Conservation (phyloP, 2,888 invertebrate species). For the Sesia apiformis region DNA sequence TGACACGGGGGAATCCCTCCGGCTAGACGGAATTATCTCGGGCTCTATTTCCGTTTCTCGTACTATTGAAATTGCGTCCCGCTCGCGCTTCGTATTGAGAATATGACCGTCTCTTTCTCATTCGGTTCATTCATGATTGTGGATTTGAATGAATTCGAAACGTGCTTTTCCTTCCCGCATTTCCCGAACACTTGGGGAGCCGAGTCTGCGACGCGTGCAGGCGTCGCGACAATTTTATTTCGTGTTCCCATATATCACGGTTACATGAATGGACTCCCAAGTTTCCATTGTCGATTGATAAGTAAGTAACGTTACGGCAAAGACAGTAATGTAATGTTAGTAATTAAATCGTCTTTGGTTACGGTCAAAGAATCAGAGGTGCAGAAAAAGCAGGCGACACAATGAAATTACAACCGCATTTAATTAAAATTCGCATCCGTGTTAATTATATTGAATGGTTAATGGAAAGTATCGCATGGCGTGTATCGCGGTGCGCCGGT, state of each 20-base stretch:
- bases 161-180: constrained; percentile 47
- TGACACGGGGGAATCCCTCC: constrained; percentile 74
- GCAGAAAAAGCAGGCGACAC: constrained; percentile 22
- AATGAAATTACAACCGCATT: constrained; percentile 30
- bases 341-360: no score
- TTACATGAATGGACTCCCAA: no score
- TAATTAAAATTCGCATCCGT: constrained; percentile 55
- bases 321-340: no score
- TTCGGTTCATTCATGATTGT: constrained; percentile 68
- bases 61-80: constrained; percentile 67
- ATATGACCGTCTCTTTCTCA: constrained; percentile 56
- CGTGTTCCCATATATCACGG: not conserved
- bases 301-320: no score
- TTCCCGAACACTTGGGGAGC: constrained; percentile 37
- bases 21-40: constrained; percentile 73
- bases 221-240: constrained; percentile 16
- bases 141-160: constrained; percentile 65
- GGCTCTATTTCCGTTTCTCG: constrained; percentile 72
- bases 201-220: constrained; percentile 32
- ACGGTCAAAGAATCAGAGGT: not conserved
- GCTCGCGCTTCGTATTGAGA: constrained; percentile 27
- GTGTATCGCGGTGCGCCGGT: constrained; percentile 50
- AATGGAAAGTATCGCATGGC: constrained; percentile 54
- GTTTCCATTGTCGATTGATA: no score
- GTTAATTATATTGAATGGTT: constrained; percentile 54